These are phyloP conservation scores for Trachelus troglodyta DNA, from an alignment of 2,888 invertebrate genomes.

Conservation along the genomic window DNA sequence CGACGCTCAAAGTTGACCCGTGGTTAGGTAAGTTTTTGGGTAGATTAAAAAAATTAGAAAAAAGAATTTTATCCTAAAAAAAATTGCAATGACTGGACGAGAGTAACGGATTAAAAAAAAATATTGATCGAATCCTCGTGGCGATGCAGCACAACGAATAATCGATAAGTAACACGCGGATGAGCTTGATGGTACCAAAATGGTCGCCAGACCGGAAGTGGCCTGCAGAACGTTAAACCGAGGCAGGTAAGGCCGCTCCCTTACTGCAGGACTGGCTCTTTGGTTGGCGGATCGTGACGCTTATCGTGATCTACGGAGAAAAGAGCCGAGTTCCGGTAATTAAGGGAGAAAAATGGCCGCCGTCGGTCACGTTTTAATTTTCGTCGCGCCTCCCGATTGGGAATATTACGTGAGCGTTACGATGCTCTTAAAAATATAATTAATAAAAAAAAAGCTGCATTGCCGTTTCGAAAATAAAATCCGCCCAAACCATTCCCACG, in stretches of 20 bases:
- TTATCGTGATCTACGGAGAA: constrained; percentile 51
- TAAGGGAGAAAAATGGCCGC: constrained; percentile 38
- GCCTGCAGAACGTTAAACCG: constrained; percentile 37
- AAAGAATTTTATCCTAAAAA: no score
- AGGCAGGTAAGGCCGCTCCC: constrained; percentile 41
- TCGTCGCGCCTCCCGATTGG: constrained; percentile 6
- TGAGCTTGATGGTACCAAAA: constrained; percentile 24
- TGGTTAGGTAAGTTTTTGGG: no score
- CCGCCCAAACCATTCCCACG: no score
- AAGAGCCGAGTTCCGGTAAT: constrained; percentile 45
- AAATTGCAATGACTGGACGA: no score
- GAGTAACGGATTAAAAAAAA: no score
- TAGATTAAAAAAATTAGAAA: no score
- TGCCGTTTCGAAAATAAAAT: no score
- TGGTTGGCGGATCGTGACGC: constrained; percentile 44
- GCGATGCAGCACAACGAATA: background rate
- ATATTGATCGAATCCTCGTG: background rate
- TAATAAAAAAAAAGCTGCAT: background rate
- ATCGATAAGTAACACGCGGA: background rate
- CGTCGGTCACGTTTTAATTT: constrained; percentile 40
- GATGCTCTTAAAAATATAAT: background rate
- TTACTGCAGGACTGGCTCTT: constrained; percentile 36
- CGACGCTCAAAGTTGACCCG: no score
- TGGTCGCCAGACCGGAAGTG: constrained; percentile 51
- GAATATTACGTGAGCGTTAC: background rate